Base-by-base conservation (phyloP, 2,888 invertebrate species). In the Anodontia alba region DNA sequence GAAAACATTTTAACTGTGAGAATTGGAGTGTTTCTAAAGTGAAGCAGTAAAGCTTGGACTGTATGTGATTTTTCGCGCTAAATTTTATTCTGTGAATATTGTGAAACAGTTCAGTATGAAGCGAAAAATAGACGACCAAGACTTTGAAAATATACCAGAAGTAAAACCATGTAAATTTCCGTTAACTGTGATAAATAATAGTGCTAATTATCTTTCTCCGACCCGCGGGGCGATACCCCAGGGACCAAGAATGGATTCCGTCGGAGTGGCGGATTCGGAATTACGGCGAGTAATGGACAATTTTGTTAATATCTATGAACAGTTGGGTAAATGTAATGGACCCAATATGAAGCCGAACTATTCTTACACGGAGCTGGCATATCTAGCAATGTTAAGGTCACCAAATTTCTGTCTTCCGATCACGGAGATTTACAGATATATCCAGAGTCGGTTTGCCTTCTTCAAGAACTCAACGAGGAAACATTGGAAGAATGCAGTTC, bases 401-500 rank as follows among this genome's bases (percentile, higher is more conserved):
- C 88, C 87, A 1, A 90, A 91, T 78, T 91, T 89, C 73, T 88
- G 90, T 69, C 80, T 90, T 8, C 90, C 90, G 0, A 90, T 91
- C 17, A 83, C 87, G 17, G 88, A 89, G 70, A 90, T 89, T 29
- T 89, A 89, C 74, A 10, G 85, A 23, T 91, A 91, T 69, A 90
- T 91, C 20, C 84, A 87, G 76, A 78, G 78, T 43, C 73, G 89
- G 62, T 91, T 90, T 77, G 43, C 82, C 26, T 91, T 87, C 79
- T 90, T 89, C 80, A 76, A 83, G 68, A 83, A 85, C 23, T 86
- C 88, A 2, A 86, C 85, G 12, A 81, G 89, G 1, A 86, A 87
- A 71, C 89, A 90, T 73, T 91, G 91, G 91, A 89, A 87, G 46
- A 91, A 90, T 71, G 91, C 91, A 10, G 89, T 90, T 1, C 82